Base-by-base conservation (phyloP, 1,140 invertebrate species). In the Maniola jurtina region DNA sequence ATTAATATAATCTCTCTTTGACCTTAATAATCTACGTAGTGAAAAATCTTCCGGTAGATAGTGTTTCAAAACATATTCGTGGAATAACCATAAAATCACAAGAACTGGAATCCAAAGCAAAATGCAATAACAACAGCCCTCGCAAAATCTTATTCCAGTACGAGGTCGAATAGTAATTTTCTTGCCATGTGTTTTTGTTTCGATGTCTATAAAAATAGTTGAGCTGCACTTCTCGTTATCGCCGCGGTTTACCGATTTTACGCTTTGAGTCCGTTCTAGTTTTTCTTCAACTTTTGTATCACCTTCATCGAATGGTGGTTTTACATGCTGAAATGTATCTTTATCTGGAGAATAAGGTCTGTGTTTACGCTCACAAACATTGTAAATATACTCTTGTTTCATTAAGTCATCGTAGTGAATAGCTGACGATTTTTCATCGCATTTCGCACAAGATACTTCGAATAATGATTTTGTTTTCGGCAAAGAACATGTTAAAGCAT, bases 91-190 rank as follows among this genome's bases (percentile, higher is more conserved):
- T 8, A 59, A 57, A 42, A 84, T 73, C 10, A 82, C 38, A 50
- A 77, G 42, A 11, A 81, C 58, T 63, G 84, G 84, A 25, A 86
- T 80, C 81, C 82, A 86, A 8, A 86, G 66, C 14, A 84, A 36
- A 45, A 81, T 33, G 16, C 82, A 84, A 55, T 81, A 84, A 2
- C 82, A 16, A 58, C 71, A 80, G 0, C 82, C 84, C 72, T 81
- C 74, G 14, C 70, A 72, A 60, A 83, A 82, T 42, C 72, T 62
- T 55, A 82, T 61, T 7, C 68, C 62, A 52, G 34, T 62, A 35
- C 73, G 69, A 42, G 66, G 70, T 50, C 55, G 64, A 10, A 75
- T 64, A 57, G 45, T 48, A 48, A 74, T 33, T 63, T 74, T 76
- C 25, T 76, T 73, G 25, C 73, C 68, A 38, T 47, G 57, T 25